Percentiles rank a stretch among this genome's conserved stretches.
Conservation (phyloP, 2,797 vertebrate genomes). For the Coregonus ussuriensis region DNA sequence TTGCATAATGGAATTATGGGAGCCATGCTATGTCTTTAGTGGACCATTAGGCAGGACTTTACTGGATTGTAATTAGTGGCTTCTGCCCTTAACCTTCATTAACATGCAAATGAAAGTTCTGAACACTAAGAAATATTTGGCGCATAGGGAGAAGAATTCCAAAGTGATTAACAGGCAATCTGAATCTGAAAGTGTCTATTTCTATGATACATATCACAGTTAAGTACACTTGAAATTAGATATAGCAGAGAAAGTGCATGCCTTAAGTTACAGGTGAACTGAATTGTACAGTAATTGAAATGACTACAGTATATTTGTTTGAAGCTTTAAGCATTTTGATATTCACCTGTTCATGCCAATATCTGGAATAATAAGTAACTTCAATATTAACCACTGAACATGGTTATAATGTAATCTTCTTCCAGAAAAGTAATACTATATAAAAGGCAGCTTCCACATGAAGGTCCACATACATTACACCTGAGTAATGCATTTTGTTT, state of each 20-base stretch:
- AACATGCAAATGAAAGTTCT: conserved; percentile 92
- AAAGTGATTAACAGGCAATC: conserved; percentile 79
- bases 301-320: conserved; percentile 2
- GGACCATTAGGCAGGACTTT: conserved; percentile 88
- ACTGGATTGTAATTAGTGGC: conserved; percentile 93
- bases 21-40: conserved; percentile 85
- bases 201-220: conserved; percentile 65
- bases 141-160: conserved; percentile 78
- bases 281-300: conserved; percentile 34
- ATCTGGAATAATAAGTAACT: no score
- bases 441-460: no score
- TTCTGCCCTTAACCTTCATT: conserved; percentile 96
- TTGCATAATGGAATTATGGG: conserved; percentile 95
- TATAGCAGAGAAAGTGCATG: conserved; percentile 44
- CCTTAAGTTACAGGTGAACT: conserved; percentile 59
- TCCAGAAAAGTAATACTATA: no score
- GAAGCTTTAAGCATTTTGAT: background rate
- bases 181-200: conserved; percentile 68
- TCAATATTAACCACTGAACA: no score
- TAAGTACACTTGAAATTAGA: conserved; percentile 64
- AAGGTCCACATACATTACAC: no score
- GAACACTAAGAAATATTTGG: conserved; percentile 81
- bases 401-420: no score
- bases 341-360: no score
- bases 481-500: background rate